Evolutionary conservation across 2,797 vertebrate genomes (phyloP).

Genomic region (Arremon brunneinucha): DNA sequence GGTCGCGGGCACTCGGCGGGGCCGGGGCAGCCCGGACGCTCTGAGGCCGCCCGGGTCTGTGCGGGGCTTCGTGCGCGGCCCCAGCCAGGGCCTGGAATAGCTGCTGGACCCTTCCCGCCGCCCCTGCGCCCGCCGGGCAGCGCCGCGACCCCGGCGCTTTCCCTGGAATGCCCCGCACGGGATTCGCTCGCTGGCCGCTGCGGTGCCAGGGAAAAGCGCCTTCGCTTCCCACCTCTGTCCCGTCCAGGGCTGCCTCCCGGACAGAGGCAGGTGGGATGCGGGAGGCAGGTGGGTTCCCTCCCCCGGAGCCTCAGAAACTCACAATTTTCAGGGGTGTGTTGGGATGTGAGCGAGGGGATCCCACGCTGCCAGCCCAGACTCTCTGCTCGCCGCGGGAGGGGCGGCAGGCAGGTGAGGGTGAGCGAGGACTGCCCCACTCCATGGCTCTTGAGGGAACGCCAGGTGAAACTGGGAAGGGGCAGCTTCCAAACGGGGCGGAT

Average conservation of each 20-base stretch:
- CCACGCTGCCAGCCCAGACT: accelerated
- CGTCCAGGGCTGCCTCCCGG: neutral
- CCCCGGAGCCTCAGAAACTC: neutral
- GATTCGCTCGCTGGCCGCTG: neutral
- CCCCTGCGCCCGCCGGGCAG: neutral
- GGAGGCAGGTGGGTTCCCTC: neutral
- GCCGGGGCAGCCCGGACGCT: neutral
- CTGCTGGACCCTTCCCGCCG: accelerated
- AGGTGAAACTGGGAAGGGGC: neutral
- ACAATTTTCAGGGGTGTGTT: accelerated
- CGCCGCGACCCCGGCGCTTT: accelerated
- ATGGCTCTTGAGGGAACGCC: neutral
- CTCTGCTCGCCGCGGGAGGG: neutral
- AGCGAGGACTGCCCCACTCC: accelerated
- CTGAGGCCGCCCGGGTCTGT: neutral
- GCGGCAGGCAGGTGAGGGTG: neutral
- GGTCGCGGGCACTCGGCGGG: neutral
- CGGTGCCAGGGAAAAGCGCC: too few relatives aligned
- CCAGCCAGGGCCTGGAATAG: neutral
- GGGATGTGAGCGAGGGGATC: accelerated
- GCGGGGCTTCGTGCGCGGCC: neutral
- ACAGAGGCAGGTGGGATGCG: neutral
- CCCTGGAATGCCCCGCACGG: accelerated
- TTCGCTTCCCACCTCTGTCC: neutral
- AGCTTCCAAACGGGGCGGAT: neutral